Evolutionary conservation across 2,888 invertebrate genomes (phyloP), one percentile per base, ranked within the genome.

Genomic region (Lycia hirtaria): DNA sequence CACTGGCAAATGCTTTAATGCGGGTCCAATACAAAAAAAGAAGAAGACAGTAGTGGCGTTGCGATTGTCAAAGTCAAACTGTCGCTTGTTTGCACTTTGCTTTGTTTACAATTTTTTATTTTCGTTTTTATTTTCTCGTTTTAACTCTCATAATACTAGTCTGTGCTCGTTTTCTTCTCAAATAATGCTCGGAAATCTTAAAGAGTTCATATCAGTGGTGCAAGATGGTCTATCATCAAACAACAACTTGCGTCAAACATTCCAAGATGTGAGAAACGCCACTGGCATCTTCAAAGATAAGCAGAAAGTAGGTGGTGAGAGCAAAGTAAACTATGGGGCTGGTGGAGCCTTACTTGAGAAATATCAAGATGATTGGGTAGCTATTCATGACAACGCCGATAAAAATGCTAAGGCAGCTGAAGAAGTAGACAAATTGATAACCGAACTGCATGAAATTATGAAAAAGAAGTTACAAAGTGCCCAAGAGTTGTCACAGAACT

Each of bases 291-390:
- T 90, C 68, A 87, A 83, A 72, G 92, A 92, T 37, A 88, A 83
- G 67, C 86, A 84, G 41, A 85, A 81, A 71, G 71, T 78, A 30
- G 64, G 67, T 0, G 77, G 66, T 41, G 88, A 87, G 71, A 83
- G 78, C 55, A 86, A 83, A 76, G 88, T 90, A 0, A 88, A 89
- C 65, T 91, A 84, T 47, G 93, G 94, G 72, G 95, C 95, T 66
- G 96, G 96, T 4, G 94, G 94, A 26, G 94, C 94, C 62, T 84
- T 96, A 60, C 81, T 96, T 43, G 93, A 94, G 62, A 94, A 95
- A 80, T 96, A 95, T 80, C 95, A 96, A 78, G 87, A 94, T 41
- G 91, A 95, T 61, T 96, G 96, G 96, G 93, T 93, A 14, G 93
- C 94, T 68, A 77, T 96, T 40, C 96, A 96, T 66, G 92, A 93